Percentiles rank a stretch among this genome's conserved stretches.
Conservation (phyloP, 2,888 invertebrate species). For the Limnephilus auricula region DNA sequence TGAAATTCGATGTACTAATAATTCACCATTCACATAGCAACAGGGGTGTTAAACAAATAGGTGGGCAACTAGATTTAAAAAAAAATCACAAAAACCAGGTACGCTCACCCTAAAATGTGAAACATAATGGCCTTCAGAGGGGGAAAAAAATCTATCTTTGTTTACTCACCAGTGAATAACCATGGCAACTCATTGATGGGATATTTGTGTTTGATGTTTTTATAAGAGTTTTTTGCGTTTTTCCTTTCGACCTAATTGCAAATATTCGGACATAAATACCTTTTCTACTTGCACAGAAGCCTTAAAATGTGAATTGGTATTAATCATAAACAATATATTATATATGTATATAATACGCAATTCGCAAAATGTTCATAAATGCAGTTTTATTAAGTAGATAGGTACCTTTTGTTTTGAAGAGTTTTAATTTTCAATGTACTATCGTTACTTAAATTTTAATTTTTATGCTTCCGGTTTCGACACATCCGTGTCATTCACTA, state of each 20-base stretch:
- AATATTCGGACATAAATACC: background rate
- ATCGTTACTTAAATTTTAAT: too few species aligned
- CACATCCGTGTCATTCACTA: too few species aligned
- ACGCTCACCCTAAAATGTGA: background rate
- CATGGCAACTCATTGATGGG: background rate
- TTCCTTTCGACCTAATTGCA: background rate
- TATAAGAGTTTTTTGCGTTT: background rate
- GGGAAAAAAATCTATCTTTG: background rate
- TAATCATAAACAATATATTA: background rate
- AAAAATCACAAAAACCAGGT: background rate
- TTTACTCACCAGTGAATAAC: background rate
- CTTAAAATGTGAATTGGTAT: background rate
- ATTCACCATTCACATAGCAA: too few species aligned
- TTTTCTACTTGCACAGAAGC: background rate
- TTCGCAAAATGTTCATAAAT: too few species aligned
- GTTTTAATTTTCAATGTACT: too few species aligned
- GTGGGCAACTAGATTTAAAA: background rate
- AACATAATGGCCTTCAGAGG: background rate
- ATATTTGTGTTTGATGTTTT: background rate
- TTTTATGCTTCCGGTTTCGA: too few species aligned
- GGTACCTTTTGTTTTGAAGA: too few species aligned
- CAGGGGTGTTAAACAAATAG: background rate
- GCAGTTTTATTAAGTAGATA: too few species aligned
- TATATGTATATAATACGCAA: too few species aligned
- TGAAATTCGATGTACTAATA: too few species aligned